A percentile compares a stretch with the other conserved stretches of the same genome.
Evolutionary conservation across 35 echinoderm and acorn worm genomes (phyloP).

Genomic region (Strongylocentrotus purpuratus): DNA sequence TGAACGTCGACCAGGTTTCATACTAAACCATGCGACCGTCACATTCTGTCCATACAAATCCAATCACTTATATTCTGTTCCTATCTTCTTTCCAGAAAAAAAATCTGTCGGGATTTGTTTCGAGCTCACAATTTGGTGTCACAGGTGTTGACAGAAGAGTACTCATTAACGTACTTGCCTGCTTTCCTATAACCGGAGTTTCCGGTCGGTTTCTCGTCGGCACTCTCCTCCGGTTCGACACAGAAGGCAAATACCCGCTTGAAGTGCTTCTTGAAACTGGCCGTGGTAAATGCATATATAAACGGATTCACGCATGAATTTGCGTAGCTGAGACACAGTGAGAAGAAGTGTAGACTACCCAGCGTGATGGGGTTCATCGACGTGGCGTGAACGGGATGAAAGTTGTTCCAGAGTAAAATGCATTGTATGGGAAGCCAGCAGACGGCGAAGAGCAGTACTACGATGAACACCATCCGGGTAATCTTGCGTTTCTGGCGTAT

Average conservation of each 20-base stretch:
- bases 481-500: slow-evolving; percentile 97
- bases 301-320: slow-evolving; percentile 96
- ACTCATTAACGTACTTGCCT: slow-evolving; percentile 80
- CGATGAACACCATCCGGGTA: slow-evolving; percentile 94
- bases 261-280: slow-evolving; percentile 93
- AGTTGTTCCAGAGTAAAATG: slow-evolving; percentile 54
- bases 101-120: neutral
- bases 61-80: neutral
- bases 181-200: slow-evolving; percentile 74
- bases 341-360: slow-evolving; percentile 53
- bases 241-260: slow-evolving; percentile 78
- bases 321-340: slow-evolving; percentile 84
- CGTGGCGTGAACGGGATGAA: neutral
- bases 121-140: slow-evolving; percentile 87
- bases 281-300: slow-evolving; percentile 93
- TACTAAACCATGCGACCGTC: neutral
- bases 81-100: neutral
- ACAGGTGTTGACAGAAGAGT: slow-evolving; percentile 74
- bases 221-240: slow-evolving; percentile 54
- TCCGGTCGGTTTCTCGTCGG: slow-evolving; percentile 62
- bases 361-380: neutral
- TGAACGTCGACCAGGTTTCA: neutral
- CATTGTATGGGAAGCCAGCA: slow-evolving; percentile 88
- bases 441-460: slow-evolving; percentile 80
- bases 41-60: neutral